Base-by-base conservation (phyloP, 2,113 vertebrate species). In the Morone chrysops region DNA sequence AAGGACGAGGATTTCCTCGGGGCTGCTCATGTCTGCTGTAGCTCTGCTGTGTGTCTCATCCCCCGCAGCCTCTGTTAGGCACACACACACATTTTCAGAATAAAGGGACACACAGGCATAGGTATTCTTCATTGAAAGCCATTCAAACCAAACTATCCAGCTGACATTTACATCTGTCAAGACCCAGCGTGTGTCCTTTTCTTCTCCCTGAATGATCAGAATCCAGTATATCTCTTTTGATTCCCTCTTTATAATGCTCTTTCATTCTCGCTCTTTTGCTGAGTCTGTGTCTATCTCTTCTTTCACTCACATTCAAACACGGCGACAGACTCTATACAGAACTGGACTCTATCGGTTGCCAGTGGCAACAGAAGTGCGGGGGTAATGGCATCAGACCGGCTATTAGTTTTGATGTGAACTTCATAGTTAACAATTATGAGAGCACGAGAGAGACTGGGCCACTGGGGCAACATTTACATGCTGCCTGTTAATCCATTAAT, bases 371-470 rank as follows among this genome's bases (percentile, higher is more conserved):
- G 69, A 90, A 72, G 60, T 18, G 61, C 6, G 8, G 47, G 68
- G 68, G 69, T 76, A 74, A 82, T 76, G 50, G 69, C 91, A 76
- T 83, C 75, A 82, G 61, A 80, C 68, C 40, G 50, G 68, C 59
- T 77, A 78, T 88, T 89, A 76, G 82, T 88, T 92, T 79, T 88
- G 79, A 92, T 88, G 80, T 87, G 76, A 92, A 93, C 89, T 89
- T 88, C 90, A 88, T 74, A 89, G 84, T 89, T 90, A 87, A 88
- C 86, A 89, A 85, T 84, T 75, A 85, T 10, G 40, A 65, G 80
- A 78, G 81, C 43, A 31, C 2, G 12, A 85, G 74, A 85, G 57
- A 81, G 78, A 81, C 43, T 0, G 31, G 75, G 78, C 43, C 51
- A 80, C 56, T 43, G 75, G 60, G 87, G 77, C 68, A 82, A 79